Conservation (phyloP, 2,888 invertebrate genomes). For the Ennomos fuscantarius region DNA sequence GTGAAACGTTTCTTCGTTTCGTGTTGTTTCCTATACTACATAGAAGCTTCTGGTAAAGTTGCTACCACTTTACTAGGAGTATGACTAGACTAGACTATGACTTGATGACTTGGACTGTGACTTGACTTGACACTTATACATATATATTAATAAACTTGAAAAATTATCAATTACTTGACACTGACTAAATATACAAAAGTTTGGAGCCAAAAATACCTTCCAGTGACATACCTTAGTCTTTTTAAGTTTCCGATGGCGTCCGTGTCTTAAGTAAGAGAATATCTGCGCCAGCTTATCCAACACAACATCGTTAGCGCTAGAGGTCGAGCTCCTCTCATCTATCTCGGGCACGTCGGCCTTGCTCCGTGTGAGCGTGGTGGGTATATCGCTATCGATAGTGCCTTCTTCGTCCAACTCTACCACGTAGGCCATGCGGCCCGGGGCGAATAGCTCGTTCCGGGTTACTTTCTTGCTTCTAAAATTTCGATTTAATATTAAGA, state of each 20-base stretch:
- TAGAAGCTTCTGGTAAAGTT: no score
- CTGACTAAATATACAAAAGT: no score
- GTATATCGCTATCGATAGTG: conserved; percentile 91
- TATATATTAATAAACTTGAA: no score
- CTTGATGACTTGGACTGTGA: no score
- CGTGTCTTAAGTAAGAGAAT: conserved; percentile 95
- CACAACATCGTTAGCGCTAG: conserved; percentile 91
- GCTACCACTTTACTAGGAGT: no score
- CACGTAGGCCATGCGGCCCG: conserved; percentile 99
- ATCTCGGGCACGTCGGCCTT: conserved; percentile 94
- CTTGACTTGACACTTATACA: no score
- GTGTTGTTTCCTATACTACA: no score
- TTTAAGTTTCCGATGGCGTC: conserved; percentile 90
- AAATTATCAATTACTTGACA: no score
- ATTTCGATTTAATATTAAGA: background rate
- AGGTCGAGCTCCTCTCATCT: conserved; percentile 79
- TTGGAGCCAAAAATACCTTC: no score
- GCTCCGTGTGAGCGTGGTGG: conserved; percentile 96
- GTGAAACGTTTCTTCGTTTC: no score
- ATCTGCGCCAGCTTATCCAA: conserved; percentile 99
- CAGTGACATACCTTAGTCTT: conserved; percentile 84
- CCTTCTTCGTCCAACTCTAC: conserved; percentile 96
- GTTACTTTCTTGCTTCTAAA: conserved; percentile 89
- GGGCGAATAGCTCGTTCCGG: conserved; percentile 96
- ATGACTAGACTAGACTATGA: no score